A percentile compares a stretch with the other conserved stretches of the same genome.
Conservation (phyloP, 64 coral and sea anemone species). For the Montipora sp. region DNA sequence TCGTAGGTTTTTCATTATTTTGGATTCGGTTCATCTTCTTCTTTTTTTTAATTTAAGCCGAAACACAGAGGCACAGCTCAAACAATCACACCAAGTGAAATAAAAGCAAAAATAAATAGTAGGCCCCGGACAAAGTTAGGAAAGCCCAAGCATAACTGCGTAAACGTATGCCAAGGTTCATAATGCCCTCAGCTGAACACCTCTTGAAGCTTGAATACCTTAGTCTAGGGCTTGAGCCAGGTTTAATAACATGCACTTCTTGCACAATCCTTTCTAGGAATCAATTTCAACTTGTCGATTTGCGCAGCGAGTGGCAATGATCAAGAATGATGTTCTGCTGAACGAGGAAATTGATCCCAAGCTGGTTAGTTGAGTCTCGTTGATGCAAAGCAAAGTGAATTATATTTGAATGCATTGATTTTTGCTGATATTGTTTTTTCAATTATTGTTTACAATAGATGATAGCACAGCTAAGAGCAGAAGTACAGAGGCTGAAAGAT, state of each 20-base stretch:
- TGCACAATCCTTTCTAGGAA: conserved; percentile 62
- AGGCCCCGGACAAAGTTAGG: no score
- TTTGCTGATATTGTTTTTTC: not conserved
- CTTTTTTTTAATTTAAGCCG: not conserved
- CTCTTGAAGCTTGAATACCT: no score
- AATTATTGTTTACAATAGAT: conserved; percentile 53
- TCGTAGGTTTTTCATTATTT: no score
- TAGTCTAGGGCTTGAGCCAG: no score
- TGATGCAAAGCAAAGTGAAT: not conserved
- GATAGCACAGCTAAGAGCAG: conserved; percentile 89
- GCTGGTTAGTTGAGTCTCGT: conserved; percentile 58
- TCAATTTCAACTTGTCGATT: conserved; percentile 99
- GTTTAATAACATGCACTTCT: no score
- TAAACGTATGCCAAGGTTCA: no score
- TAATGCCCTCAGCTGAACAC: no score
- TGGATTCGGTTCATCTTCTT: not conserved
- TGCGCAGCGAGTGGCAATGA: conserved; percentile 97
- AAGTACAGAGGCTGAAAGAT: conserved; percentile 91
- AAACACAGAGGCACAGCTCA: not conserved
- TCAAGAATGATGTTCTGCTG: conserved; percentile 95
- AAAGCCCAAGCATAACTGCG: no score
- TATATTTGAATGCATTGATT: not conserved
- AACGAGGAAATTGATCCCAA: conserved; percentile 99
- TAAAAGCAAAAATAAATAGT: no score
- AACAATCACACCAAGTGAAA: no score